Evolutionary conservation across 2,113 vertebrate species (phyloP).

Genomic region (Gymnarchus niloticus): DNA sequence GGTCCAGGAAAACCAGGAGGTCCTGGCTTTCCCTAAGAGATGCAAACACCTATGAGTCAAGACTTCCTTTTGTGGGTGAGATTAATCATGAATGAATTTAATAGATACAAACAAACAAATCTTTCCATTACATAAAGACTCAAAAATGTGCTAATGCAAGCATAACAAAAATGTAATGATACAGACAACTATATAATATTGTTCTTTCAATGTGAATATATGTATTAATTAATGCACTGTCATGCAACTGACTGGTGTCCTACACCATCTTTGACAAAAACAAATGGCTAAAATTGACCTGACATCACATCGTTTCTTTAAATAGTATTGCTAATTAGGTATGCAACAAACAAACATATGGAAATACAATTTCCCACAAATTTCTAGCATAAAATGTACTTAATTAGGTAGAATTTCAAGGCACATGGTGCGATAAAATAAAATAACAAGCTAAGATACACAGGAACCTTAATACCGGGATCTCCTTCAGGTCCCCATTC

Average conservation of each 20-base stretch:
- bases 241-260: not conserved
- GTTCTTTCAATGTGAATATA: too few species aligned
- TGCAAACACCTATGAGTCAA: slow-evolving; percentile 14
- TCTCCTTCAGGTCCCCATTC: slow-evolving; percentile 60
- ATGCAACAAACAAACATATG: too few species aligned
- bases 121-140: too few species aligned
- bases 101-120: not conserved
- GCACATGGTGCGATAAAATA: not conserved
- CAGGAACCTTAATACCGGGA: slow-evolving; percentile 69
- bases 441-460: slow-evolving; percentile 45
- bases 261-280: too few species aligned
- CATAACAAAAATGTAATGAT: not conserved
- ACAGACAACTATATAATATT: too few species aligned
- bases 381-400: too few species aligned
- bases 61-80: too few species aligned
- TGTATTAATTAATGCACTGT: not conserved
- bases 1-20: slow-evolving; percentile 44
- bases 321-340: too few species aligned
- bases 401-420: not conserved
- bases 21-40: slow-evolving; percentile 54
- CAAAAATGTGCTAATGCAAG: not conserved
- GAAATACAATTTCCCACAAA: too few species aligned
- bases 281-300: too few species aligned
- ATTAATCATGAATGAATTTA: not conserved
- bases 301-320: too few species aligned